These are phyloP conservation scores for Anableps anableps DNA, from an alignment of 2,797 vertebrate genomes.

Conservation along the genomic window DNA sequence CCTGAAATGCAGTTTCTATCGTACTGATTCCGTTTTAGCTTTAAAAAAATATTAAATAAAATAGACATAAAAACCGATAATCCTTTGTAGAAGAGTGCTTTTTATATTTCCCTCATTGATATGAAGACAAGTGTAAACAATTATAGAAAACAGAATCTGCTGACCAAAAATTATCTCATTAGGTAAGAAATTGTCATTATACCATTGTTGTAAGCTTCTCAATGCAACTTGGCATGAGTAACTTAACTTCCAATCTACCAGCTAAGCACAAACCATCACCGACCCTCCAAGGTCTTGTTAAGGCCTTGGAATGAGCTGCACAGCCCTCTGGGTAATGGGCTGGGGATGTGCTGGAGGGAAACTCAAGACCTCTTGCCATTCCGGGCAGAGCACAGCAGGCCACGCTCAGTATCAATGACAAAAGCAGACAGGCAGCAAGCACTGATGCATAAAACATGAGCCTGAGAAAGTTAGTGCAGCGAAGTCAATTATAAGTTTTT, in stretches of 20 bases:
- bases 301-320: slow-evolving; percentile 62
- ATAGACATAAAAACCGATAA: not conserved
- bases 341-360: slow-evolving; percentile 67
- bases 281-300: slow-evolving; percentile 60
- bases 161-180: not conserved
- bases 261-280: slow-evolving; percentile 14
- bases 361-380: slow-evolving; percentile 69
- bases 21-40: not conserved
- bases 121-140: not conserved
- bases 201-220: not conserved
- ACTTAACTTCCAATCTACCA: slow-evolving; percentile 10
- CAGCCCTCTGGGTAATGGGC: slow-evolving; percentile 65
- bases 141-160: not conserved
- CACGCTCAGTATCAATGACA: slow-evolving; percentile 70
- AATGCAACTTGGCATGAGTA: not conserved
- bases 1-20: not conserved
- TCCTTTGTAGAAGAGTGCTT: not conserved
- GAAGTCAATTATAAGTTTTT: slow-evolving; percentile 48
- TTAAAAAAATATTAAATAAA: not conserved
- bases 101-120: not conserved
- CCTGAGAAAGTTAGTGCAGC: slow-evolving; percentile 60
- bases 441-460: slow-evolving; percentile 79
- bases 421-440: slow-evolving; percentile 73
- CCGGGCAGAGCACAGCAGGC: slow-evolving; percentile 62
- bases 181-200: not conserved